Evolutionary conservation across 2,797 vertebrate genomes (phyloP), one percentile per base, ranked within the genome.

Genomic region (Anguilla megastoma): DNA sequence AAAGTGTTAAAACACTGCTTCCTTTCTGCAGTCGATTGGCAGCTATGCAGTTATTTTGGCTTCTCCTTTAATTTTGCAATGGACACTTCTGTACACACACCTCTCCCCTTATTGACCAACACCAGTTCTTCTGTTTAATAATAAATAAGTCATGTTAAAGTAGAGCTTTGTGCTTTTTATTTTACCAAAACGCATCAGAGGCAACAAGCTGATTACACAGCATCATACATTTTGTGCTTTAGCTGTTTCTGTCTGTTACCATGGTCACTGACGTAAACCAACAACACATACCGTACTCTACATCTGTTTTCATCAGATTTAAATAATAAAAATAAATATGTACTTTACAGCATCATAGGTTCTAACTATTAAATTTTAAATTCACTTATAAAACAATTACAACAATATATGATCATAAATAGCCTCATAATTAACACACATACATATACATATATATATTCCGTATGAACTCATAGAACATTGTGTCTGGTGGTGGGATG

Each of bases 111-210:
- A 21, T 18, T 24, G 27, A 9, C 24, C 41, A 8, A 45, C 50
- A 45, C 24, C 74, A 14, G 5, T 82, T 48, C 2, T 50, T 33
- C 21, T 41, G 36, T 16, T 41, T 50, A n/a, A 82, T 82, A 82
- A 82, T 50, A 21, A 50, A 82, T 24, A 82, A 82, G 21, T 82
- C 45, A 82, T 48, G 79, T 7, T 82, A 24, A 80, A 89, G 91
- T 92, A 92, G 90, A 91, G 91, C 92, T 91, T 89, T 93, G 92
- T 91, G 90, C 91, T 94, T 95, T 93, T 95, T 94, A 95, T 94
- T 94, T 91, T 94, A 93, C 94, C 95, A 96, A 96, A 96, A 93
- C 94, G 91, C 93, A 95, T 96, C 94, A 94, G 95, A 95, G 95
- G 95, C 91, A 94, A 94, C 94, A 94, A 94, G 94, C 95, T 95